Base-by-base conservation (phyloP, 2,113 vertebrate species). In the Odobenus rosmarus region DNA sequence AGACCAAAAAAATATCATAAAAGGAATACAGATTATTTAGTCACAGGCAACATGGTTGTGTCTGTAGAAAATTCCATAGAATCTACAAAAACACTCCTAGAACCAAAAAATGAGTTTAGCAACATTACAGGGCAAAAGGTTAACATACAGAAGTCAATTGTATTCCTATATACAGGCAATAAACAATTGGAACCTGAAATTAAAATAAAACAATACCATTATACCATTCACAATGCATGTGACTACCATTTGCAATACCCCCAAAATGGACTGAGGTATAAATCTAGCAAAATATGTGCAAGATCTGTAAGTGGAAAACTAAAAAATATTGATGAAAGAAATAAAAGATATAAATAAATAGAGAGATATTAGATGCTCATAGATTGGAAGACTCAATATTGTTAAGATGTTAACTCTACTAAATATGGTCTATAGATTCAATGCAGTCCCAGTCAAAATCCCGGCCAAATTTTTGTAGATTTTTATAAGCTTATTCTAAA, bases 281-380 rank as follows among this genome's bases (percentile, higher is more conserved):
- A 72, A 64, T 81, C 62, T 94, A 57, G 90, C 64, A 71, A 90
- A 72, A 46, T 36, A 87, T 76, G 15, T 53, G 12, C 23, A 74
- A n/a, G 15, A 16, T 82, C 26, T 92, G 1, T 67, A 76, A 9
- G 18, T 76, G 24, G 14, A 67, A 94, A 88, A 91, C 62, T 53
- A 16, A 71, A 79, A 55, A 24, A 57, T n/a, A 57, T 0, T 79
- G 42, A 71, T 83, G 33, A 88, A 76, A 92, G 36, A 61, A 90
- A 83, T 74, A 74, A 92, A 93, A 93, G 55, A 80, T n/a, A 55
- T 42, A 81, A 28, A 26, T 80, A 90, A 86, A 79, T 59, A 91
- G 86, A 61, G 15, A 24, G 59, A 49, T 53, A 42, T 6, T 46
- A 8, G 55, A 80, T 28, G 23, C 33, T 74, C 14, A 36, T 64